A percentile compares a stretch with the other conserved stretches of the same genome.
Evolutionary conservation across 2,113 vertebrate genomes (phyloP).

Genomic region (Lepisosteus oculatus): DNA sequence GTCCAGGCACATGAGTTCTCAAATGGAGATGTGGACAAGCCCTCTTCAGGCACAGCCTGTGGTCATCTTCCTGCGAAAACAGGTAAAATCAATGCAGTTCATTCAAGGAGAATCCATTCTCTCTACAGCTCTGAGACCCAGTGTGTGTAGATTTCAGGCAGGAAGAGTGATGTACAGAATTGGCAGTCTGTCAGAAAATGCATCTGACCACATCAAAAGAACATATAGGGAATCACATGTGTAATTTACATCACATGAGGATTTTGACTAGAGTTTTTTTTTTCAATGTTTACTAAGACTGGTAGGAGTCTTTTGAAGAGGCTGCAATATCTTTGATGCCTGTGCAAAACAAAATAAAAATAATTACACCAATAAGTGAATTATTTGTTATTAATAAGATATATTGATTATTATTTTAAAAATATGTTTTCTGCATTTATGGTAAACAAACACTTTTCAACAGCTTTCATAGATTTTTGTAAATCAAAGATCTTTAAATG

Average conservation of each 20-base stretch:
- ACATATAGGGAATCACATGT: background rate
- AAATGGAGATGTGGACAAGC: conserved; percentile 54
- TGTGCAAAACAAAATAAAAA: background rate
- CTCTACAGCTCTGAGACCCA: background rate
- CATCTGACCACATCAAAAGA: conserved; percentile 17
- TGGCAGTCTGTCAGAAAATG: background rate
- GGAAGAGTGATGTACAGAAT: background rate
- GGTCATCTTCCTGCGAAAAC: conserved; percentile 59
- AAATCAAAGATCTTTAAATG: too few species aligned
- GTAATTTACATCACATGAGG: background rate
- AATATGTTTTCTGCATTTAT: too few species aligned
- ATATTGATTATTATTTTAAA: too few species aligned
- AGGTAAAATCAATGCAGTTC: conserved; percentile 43
- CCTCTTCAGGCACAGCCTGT: conserved; percentile 54
- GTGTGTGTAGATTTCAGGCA: background rate
- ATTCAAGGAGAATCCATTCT: conserved; percentile 10
- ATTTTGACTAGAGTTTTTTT: background rate
- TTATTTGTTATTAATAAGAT: too few species aligned
- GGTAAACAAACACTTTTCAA: too few species aligned
- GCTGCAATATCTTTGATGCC: background rate
- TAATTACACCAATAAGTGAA: too few species aligned
- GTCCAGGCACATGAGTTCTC: conserved; percentile 55
- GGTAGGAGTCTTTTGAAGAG: too few species aligned
- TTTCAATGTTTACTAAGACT: background rate
- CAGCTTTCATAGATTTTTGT: too few species aligned